Evolutionary conservation across 1,140 invertebrate genomes (phyloP).

Genomic region (Pogonomyrmex barbatus): DNA sequence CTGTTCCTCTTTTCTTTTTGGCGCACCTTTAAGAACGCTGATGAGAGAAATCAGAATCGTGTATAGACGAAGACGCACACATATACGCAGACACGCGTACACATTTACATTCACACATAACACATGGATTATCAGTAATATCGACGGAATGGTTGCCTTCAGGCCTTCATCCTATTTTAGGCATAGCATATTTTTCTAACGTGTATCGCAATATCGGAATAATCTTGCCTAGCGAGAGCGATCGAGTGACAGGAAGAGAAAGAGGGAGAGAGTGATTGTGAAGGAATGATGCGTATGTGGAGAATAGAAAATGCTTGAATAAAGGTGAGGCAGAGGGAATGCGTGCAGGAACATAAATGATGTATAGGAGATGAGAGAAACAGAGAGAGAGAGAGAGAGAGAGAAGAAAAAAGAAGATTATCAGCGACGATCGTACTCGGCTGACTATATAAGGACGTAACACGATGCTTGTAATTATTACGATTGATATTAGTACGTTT

Average conservation of each 20-base stretch:
- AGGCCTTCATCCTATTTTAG: slow-evolving; percentile 86
- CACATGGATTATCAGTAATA: slow-evolving; percentile 81
- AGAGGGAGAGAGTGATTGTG: slow-evolving; percentile 56
- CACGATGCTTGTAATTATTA: slow-evolving; percentile 85
- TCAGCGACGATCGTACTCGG: slow-evolving; percentile 81
- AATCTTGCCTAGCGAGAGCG: slow-evolving; percentile 83
- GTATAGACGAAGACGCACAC: slow-evolving; percentile 37
- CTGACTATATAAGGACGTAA: slow-evolving; percentile 85
- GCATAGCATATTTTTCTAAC: slow-evolving; percentile 87
- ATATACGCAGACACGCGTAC: neutral
- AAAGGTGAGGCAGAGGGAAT: slow-evolving; percentile 24
- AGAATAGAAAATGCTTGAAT: slow-evolving; percentile 22
- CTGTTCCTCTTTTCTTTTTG: slow-evolving; percentile 58
- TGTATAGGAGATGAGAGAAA: slow-evolving; percentile 70
- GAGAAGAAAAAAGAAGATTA: slow-evolving; percentile 74
- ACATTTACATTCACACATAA: slow-evolving; percentile 25
- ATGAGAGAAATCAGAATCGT: slow-evolving; percentile 54
- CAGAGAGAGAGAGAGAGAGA: slow-evolving; percentile 71
- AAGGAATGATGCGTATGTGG: slow-evolving; percentile 51
- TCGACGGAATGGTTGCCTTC: slow-evolving; percentile 85
- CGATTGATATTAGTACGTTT: slow-evolving; percentile 86
- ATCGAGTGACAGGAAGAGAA: slow-evolving; percentile 76
- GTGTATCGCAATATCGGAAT: slow-evolving; percentile 84
- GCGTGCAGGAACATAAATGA: slow-evolving; percentile 48
- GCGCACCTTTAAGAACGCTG: slow-evolving; percentile 55